A percentile compares a stretch with the other conserved stretches of the same genome.
phyloP scores from a whole-genome alignment of 2,888 invertebrate genomes.

The Caenorhabditis panamensis region DNA sequence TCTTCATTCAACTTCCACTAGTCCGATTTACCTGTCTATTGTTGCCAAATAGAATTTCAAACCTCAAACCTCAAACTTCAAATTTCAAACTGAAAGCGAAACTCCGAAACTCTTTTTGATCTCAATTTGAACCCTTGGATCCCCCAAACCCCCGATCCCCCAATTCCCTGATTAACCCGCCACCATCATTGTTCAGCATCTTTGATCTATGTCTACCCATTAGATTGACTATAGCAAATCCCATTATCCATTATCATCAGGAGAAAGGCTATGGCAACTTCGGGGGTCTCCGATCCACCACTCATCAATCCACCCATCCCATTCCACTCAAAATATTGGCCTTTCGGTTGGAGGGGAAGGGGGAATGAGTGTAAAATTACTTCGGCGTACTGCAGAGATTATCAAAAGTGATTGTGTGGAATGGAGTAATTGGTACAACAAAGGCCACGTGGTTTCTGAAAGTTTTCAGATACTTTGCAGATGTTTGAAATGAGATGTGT shows the following conservation, averaged over 20 bases:
- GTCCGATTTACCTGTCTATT: neutral
- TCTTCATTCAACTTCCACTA: neutral
- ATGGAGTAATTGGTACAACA: too few species aligned
- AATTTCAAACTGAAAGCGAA: neutral
- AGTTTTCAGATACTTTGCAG: too few species aligned
- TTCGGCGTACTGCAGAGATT: constrained; percentile 26
- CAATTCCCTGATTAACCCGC: neutral
- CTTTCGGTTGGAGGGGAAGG: constrained; percentile 7
- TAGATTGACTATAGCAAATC: constrained; percentile 44
- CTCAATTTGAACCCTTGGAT: neutral
- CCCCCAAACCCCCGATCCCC: too few species aligned
- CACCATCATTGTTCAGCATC: neutral
- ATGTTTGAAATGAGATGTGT: too few species aligned
- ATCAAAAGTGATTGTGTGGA: neutral
- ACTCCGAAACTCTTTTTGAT: neutral
- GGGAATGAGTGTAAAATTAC: constrained; percentile 43
- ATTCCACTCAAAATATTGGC: constrained; percentile 49
- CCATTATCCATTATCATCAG: constrained; percentile 56
- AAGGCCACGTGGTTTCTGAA: too few species aligned
- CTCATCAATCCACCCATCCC: constrained; percentile 44
- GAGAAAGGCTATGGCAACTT: constrained; percentile 25
- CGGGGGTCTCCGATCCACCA: constrained; percentile 6
- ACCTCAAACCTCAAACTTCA: neutral
- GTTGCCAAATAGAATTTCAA: neutral
- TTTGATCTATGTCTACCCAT: constrained; percentile 27